Percentiles rank a stretch among this genome's conserved stretches.
These are phyloP conservation scores for Steatornis caripensis DNA, from an alignment of 2,113 vertebrate genomes.

Conservation along the genomic window DNA sequence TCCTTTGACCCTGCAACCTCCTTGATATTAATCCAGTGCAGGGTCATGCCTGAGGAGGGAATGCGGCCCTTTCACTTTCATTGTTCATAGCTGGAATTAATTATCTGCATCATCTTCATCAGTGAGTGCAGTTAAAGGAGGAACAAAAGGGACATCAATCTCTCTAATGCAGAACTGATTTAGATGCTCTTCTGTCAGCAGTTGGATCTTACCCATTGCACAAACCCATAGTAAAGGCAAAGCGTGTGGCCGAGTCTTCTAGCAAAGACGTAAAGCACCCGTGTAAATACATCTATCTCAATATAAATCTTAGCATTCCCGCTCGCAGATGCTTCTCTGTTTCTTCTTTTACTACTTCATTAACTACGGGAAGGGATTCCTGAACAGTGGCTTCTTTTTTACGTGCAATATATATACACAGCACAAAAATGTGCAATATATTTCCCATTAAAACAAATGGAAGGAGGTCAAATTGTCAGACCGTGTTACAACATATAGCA, in stretches of 20 bases:
- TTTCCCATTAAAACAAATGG: neutral
- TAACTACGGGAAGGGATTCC: neutral
- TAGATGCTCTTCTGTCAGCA: neutral
- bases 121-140: neutral
- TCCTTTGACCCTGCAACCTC: neutral
- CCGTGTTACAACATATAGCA: neutral
- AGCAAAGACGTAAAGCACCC: neutral
- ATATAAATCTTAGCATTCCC: neutral
- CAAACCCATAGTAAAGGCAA: neutral
- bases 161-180: conserved; percentile 7
- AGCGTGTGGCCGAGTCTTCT: neutral
- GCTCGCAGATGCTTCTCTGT: neutral
- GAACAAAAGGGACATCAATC: conserved; percentile 5
- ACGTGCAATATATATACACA: no score
- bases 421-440: neutral
- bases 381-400: neutral
- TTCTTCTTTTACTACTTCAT: neutral
- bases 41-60: neutral
- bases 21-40: neutral
- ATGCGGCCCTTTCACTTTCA: neutral
- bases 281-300: neutral
- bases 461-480: neutral
- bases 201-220: neutral
- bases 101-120: conserved; percentile 8
- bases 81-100: conserved; percentile 38